Evolutionary conservation across 2,797 vertebrate species (phyloP).

Genomic region (Anomalospiza imberbis): DNA sequence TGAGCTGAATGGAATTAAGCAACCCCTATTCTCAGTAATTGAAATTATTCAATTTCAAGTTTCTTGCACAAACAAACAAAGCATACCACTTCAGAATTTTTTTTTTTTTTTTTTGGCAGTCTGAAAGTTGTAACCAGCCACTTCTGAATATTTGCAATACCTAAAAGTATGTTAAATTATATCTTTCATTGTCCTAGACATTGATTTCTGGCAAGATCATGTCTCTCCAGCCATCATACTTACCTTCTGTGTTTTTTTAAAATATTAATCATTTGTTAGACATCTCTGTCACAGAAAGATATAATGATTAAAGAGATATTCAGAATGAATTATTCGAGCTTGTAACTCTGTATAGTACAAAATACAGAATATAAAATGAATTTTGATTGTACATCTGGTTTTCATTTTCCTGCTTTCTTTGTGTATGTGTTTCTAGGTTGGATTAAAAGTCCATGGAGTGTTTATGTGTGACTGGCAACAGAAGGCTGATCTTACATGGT

Average conservation of each 20-base stretch:
- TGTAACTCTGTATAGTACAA: not conserved
- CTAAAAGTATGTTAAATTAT: not conserved
- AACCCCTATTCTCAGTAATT: not conserved
- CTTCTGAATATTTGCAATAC: not conserved
- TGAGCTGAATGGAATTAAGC: not conserved
- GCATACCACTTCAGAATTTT: not conserved
- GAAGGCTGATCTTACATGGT: not conserved
- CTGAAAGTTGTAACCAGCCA: not conserved
- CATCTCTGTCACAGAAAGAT: not conserved
- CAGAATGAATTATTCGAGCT: not conserved
- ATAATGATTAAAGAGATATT: not conserved
- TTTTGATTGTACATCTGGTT: not conserved
- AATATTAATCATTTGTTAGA: not conserved
- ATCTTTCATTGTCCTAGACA: not conserved
- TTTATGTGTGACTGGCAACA: not conserved
- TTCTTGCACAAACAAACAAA: not conserved
- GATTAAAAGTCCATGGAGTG: not conserved
- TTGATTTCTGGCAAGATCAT: not conserved
- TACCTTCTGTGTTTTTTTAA: not conserved
- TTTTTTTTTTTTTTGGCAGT: not conserved
- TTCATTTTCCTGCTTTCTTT: not conserved
- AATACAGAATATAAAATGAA: not conserved
- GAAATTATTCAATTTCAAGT: not conserved
- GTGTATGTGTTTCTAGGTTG: not conserved
- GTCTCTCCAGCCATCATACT: not conserved